Base-by-base conservation (phyloP, 2,888 invertebrate species). In the Candidula unifasciata region DNA sequence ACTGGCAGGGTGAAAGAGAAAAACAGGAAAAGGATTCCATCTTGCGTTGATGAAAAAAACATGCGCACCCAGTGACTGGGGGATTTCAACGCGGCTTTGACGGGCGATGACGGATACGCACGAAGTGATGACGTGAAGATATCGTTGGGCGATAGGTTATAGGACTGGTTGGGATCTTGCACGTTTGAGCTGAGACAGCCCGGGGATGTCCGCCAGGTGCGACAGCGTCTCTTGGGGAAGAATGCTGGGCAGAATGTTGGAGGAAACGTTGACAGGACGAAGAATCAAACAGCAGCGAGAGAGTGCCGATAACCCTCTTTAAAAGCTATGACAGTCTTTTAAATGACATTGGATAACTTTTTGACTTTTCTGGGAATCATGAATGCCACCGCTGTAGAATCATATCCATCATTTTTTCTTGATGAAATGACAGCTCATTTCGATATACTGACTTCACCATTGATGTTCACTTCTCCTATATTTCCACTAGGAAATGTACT, bases 101-200 rank as follows among this genome's bases (percentile, higher is more conserved):
- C 78, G 69, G 83, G 60, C 44, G 83, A 69, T 83, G 83, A 83
- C 83, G 73, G 79, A 79, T 83, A 73, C 83, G 73, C 83, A 33
- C 83, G 52, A 83, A 83, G 79, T 73, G 83, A 83, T 83, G 83
- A 83, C 83, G 83, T 79, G 24, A 44, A 78, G 83, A 83, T 83
- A 83, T 78, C 73, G 60, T 60, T 30, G 30, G 83, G 35, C 79
- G 83, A 83, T 71, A 68, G 77, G 78, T 73, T 44, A 18, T 71
- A 24, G 60, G 60, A 18, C 78, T 73, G 78, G 83, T 60, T 27
- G 78, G 30, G 73, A 37, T 79, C 44, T 52, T 52, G 44, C 68
- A n/a, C 35, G 60, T 44, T 66, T 30, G 82, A 0, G 71, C 24
- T 30, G 60, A 71, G n/a, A 37, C 37, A 76, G 64, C 66, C 1